phyloP scores from a whole-genome alignment of 2,113 vertebrate genomes.

The Platysternon megacephalum region DNA sequence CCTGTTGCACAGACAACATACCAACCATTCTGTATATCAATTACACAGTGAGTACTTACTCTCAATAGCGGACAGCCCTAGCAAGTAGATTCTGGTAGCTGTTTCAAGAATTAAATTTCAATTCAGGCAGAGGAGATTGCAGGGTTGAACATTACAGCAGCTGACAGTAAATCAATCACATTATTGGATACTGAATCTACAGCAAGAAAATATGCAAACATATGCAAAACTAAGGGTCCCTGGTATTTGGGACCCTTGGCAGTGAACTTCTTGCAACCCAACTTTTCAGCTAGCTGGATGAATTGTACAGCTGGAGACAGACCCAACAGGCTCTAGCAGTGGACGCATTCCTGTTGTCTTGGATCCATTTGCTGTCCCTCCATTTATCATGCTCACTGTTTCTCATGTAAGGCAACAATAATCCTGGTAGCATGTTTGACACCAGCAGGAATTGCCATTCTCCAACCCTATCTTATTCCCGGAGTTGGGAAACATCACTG shows the following conservation, averaged over 20 bases:
- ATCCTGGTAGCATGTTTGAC: not conserved
- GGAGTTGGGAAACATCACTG: not conserved
- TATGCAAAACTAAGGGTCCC: not conserved
- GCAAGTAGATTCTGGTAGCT: not conserved
- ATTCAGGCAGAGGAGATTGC: fast-evolving
- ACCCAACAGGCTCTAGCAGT: not conserved
- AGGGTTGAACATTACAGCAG: not conserved
- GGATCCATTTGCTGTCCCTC: not conserved
- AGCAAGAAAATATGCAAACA: not conserved
- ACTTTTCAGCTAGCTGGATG: not conserved
- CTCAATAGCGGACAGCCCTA: fast-evolving
- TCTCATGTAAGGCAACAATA: not conserved
- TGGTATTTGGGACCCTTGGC: not conserved
- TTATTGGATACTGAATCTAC: not conserved
- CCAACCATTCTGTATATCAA: not conserved
- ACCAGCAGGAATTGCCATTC: not conserved
- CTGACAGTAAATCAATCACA: not conserved
- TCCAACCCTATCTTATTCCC: not conserved
- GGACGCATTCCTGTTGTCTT: not conserved
- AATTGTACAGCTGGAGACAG: not conserved
- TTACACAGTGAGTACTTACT: not conserved
- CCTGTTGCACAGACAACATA: fast-evolving
- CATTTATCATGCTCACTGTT: not conserved
- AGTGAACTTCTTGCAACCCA: not conserved
- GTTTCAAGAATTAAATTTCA: fast-evolving